These are phyloP conservation scores for Anser brachyrhynchus DNA, from an alignment of 2,113 vertebrate species.

Conservation along the genomic window DNA sequence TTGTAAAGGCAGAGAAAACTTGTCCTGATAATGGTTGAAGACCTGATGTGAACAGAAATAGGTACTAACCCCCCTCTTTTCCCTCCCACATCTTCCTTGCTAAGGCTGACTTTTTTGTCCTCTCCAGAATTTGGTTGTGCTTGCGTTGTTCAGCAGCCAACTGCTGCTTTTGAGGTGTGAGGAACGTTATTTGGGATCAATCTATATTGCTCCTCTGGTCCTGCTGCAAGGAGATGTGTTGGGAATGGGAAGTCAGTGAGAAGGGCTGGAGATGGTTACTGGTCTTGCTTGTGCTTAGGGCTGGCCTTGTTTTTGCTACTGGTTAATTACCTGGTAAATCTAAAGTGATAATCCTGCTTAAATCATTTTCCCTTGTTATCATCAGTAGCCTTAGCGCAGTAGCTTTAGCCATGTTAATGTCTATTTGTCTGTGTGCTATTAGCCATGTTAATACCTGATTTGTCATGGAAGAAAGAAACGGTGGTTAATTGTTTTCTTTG, in stretches of 20 bases:
- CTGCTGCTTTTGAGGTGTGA: background rate
- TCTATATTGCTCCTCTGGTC: background rate
- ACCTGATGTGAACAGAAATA: background rate
- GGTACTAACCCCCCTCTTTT: background rate
- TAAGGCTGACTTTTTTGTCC: background rate
- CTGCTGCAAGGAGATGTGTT: background rate
- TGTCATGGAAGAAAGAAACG: conserved; percentile 40
- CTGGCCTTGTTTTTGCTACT: background rate
- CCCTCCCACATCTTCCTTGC: background rate
- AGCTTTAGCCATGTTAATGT: conserved; percentile 10
- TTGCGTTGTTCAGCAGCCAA: background rate
- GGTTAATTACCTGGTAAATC: background rate
- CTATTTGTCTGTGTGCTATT: background rate
- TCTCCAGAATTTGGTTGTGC: background rate
- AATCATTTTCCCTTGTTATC: conserved; percentile 37
- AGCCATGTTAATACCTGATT: conserved; percentile 49
- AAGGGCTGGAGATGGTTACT: background rate
- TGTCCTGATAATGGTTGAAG: background rate
- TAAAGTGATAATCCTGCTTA: background rate
- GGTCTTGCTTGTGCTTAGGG: background rate
- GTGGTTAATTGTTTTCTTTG: conserved; percentile 52
- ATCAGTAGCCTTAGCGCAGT: conserved; percentile 30
- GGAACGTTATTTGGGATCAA: background rate
- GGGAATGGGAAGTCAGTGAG: background rate
- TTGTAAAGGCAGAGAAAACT: background rate